Base-by-base conservation (phyloP, 2,113 vertebrate species). In the Talpa occidentalis region DNA sequence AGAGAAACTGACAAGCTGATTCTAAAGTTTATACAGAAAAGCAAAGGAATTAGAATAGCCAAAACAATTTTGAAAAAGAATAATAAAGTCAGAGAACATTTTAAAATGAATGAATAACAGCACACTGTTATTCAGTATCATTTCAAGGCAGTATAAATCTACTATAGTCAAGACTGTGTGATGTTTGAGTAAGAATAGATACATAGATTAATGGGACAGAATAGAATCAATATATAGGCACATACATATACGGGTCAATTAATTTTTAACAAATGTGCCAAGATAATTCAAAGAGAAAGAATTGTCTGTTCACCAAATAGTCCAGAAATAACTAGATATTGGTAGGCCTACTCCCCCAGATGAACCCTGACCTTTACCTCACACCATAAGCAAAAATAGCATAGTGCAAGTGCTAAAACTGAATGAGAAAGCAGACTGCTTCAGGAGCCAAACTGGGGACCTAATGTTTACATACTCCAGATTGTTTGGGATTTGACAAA, bases 21-120 rank as follows among this genome's bases (percentile, higher is more conserved):
- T 74, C 47, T 78, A 93, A 93, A 88, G 67, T 74, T 59, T 84
- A 79, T 30, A 83, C 32, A 88, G n/a, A 40, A 79, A 93, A 64
- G 47, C 42, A 85, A 89, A 92, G 52, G 62, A 91, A 88, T 49
- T 22, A 59, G 22, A 82, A 54, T 17, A 82, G 62, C 6, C 40
- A 62, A 66, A 66, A 83, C 21, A 73, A 93, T 73, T 86, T 19
- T 35, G n/a, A 72, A n/a, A 69, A 77, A 66, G 54, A 96, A 17
- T 56, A 82, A 73, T 54, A 72, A 83, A 91, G 56, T 4, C 54
- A 24, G 40, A 88, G 44, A 30, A 93, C 35, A 24, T n/a, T n/a
- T n/a, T n/a, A n/a, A n/a, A n/a, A n/a, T n/a, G n/a, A n/a, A n/a
- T n/a, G n/a, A n/a, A n/a, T n/a, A n/a, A n/a, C n/a, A n/a, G n/a